Evolutionary conservation across 2,888 invertebrate genomes (phyloP), one percentile per base, ranked within the genome.

Genomic region (Drosophila robusta): DNA sequence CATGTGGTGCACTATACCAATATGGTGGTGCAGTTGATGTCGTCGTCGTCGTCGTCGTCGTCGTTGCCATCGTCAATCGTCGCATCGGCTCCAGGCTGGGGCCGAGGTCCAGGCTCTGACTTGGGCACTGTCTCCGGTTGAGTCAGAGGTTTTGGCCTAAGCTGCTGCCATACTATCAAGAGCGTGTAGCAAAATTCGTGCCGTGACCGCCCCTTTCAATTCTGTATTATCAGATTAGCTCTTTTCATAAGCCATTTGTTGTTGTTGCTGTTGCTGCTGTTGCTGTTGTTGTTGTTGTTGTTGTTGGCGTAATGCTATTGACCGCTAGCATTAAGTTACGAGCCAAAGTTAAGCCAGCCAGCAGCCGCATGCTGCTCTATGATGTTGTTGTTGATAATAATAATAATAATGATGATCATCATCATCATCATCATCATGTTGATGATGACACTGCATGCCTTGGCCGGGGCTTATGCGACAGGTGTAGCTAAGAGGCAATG

Each of bases 171-270:
- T 75, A 72, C 77, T 67, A 84, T 79, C 75, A 63, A 77, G 78
- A 83, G 80, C 81, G 84, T 85, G 83, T 83, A 84, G 79, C 72
- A 57, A 64, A 89, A 89, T 87, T 90, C 90, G 90, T 90, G 89
- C 87, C 77, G 80, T 81, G 79, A 86, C 87, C 90, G 90, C 89
- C 89, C 89, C 88, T 89, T 89, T 84, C 83, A 89, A 88, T 89
- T 82, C 86, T 87, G 83, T 89, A 85, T 85, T 89, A 89, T 90
- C 89, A 86, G 90, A 90, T 90, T 87, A 82, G 81, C 81, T 82
- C 78, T 80, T 78, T 80, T 86, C 74, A 78, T 83, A 80, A 66
- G 68, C 76, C 69, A 76, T 82, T 82, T 80, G 76, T 69, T 81
- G 77, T 74, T 77, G 68, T 36, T 64, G 39, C 22, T 51, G 44